Evolutionary conservation across 2,113 vertebrate genomes (phyloP), one percentile per base, ranked within the genome.

Genomic region (Pleuronectes platessa): DNA sequence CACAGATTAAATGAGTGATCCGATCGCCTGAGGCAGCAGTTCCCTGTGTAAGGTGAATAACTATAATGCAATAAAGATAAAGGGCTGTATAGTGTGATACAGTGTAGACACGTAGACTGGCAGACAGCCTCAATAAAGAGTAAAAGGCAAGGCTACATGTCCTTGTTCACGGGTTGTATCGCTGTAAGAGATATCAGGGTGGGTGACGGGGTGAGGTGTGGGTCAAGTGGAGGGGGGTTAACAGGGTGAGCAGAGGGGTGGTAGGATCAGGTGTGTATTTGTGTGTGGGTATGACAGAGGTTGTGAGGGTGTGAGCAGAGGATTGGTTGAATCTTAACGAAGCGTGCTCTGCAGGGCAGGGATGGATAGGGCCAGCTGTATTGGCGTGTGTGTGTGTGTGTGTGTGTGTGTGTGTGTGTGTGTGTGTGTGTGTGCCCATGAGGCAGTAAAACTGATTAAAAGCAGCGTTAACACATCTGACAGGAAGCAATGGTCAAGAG

Each of bases 391-490:
- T 47, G 45, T 47, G 42, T 47, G 42, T 47, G 45, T 47, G 68
- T 78, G 81, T 47, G 45, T 47, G 45, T 47, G 45, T 47, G 45
- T 47, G 45, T 17, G 45, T 47, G 45, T 47, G 45, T 47, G 14
- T 47, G 11, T 69, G 82, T 75, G 68, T 84, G 56, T 64, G 87
- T 55, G 67, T 78, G 81, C 64, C 64, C 27, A 61, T 1, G 72
- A 86, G 86, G 87, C 84, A 90, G 87, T 93, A 90, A 93, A 93
- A 92, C 84, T 86, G 88, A 93, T 91, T 92, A 92, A 90, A 93
- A 91, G 86, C 82, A 78, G 91, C 78, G 67, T 95, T 93, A 92
- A 93, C 92, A 93, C 87, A 81, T 91, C 87, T 90, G 87, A 88
- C 80, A 86, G 91, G 91, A 93, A 90, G 80, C 84, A 61, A 72